Evolutionary conservation across 2,888 invertebrate genomes (phyloP), one percentile per base, ranked within the genome.

Genomic region (Euzophera pinguis): DNA sequence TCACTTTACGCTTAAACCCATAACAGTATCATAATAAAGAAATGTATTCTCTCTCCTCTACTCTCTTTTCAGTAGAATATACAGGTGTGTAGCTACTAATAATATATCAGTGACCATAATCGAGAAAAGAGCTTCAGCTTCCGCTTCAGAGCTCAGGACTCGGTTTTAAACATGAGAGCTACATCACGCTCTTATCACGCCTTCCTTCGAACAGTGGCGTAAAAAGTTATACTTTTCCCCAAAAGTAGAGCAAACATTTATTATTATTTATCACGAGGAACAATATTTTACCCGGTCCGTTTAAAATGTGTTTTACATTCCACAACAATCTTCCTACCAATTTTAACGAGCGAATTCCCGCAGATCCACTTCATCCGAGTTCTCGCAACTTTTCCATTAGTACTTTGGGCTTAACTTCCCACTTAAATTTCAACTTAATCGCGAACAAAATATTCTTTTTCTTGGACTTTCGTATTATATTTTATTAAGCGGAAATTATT

Each of bases 351-450:
- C 63, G 68, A 68, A 68, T 71, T 79, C 72, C 65, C 65, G 65
- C 66, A 70, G 65, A 67, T 65, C 69, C 65, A 69, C 70, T 75
- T 65, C 63, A 66, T 63, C 56, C 55, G 69, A 67, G 72, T 71
- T 67, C 62, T 51, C 58, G 56, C 55, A 80, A 82, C 82, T 83
- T 83, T 80, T 73, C 81, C 81, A 82, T 82, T 80, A 79, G 70
- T 64, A 73, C 79, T 71, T 71, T 64, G 61, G 66, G 61, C 60
- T 62, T 64, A 80, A 82, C 81, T 84, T 82, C 60, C 61, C 68
- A 78, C 82, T 81, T 80, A 73, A 79, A 79, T 75, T 74, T 78
- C 63, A 65, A 72, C 76, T 80, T 80, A 78, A 80, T 80, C 70
- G 73, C 55, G 75, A 72, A 74, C 73, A 75, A 76, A 77, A 79